Conservation (phyloP, 2,113 vertebrate genomes). For the Nerophis lumbriciformis region DNA sequence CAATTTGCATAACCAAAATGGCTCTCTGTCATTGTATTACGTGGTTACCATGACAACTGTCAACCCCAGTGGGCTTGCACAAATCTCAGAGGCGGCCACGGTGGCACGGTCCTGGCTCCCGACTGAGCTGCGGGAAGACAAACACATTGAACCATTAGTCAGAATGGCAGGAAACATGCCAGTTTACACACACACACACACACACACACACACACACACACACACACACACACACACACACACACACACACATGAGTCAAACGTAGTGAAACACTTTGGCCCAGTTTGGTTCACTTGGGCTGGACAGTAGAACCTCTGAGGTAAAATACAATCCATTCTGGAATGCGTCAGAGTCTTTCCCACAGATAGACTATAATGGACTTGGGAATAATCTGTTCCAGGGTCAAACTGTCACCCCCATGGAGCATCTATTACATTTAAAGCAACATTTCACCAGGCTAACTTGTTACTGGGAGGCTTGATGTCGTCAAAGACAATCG, state of each 20-base stretch:
- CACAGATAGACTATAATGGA: no score
- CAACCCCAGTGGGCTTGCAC: slow-evolving; percentile 21
- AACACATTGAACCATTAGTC: slow-evolving; percentile 45
- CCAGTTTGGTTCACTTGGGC: slow-evolving; percentile 10
- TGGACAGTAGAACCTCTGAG: not conserved
- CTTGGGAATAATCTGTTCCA: no score
- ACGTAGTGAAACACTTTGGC: slow-evolving; percentile 19
- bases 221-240: slow-evolving; percentile 16
- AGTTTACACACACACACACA: not conserved
- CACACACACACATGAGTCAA: slow-evolving; percentile 32
- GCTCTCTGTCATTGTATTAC: slow-evolving; percentile 25
- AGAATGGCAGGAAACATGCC: slow-evolving; percentile 44
- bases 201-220: slow-evolving; percentile 15
- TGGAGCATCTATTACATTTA: no score
- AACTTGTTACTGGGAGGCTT: no score
- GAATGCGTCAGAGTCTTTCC: no score
- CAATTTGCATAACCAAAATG: slow-evolving; percentile 46
- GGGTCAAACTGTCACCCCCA: no score
- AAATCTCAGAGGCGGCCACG: slow-evolving; percentile 18
- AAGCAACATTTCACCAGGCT: no score
- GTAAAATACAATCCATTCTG: not conserved
- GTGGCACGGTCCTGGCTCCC: slow-evolving; percentile 18
- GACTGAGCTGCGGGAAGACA: slow-evolving; percentile 30
- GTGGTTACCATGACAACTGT: slow-evolving; percentile 43
- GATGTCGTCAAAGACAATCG: no score